Base-by-base conservation (phyloP, 2,113 vertebrate genomes). In the Hippocampus comes region DNA sequence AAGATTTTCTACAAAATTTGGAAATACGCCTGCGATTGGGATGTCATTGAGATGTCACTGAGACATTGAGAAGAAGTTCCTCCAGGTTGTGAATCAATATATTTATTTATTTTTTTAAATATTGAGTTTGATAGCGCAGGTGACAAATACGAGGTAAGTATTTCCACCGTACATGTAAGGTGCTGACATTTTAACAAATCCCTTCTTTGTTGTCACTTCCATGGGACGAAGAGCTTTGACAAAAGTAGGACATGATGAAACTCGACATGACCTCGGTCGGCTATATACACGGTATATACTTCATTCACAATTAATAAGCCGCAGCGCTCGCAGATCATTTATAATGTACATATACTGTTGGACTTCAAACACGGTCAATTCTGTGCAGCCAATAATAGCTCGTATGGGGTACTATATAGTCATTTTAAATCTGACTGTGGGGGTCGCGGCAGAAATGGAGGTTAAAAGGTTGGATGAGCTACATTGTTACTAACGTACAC, bases 311-410 rank as follows among this genome's bases (percentile, higher is more conserved):
- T 66, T 63, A 25, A 48, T 38, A 73, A 59, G 55, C 68, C 53
- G 75, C 63, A 70, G 1, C 51, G 5, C 6, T 2, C 42, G 60
- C 8, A 27, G 5, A 67, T 8, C 2, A 21, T 42, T 23, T 78
- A 43, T 67, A 1, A 49, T 43, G 30, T 53, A 43, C 70, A 63
- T 38, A 70, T 43, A 27, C 10, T 60, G 49, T 68, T 0, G 65
- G 59, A 46, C 48, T 59, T 71, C 43, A 75, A 70, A 70, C 59
- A 49, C 12, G 41, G 1, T 1, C 48, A 17, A 53, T 10, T n/a
- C 55, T 63, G 46, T 67, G 38, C 42, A 30, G 68, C 70, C 70
- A 71, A 78, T 76, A 77, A 83, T 74, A 82, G 71, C 49, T 71
- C 68, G 18, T 15, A 38, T 42, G 55, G 25, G 14, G 3, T 27